A percentile compares a stretch with the other conserved stretches of the same genome.
Evolutionary conservation across 2,797 vertebrate genomes (phyloP).

Genomic region (Anabacerthia variegaticeps): DNA sequence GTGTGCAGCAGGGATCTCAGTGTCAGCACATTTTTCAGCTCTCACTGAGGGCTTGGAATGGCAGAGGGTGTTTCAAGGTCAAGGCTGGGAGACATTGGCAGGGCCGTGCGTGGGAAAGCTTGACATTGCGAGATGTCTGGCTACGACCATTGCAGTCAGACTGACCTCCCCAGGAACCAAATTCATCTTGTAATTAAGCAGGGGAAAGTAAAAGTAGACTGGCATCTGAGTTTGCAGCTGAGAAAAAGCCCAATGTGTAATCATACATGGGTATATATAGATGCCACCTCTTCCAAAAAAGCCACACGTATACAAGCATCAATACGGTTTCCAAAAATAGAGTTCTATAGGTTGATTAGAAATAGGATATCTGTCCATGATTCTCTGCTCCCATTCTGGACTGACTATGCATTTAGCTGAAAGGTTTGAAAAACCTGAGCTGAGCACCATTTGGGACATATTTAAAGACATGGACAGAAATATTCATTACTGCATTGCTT

Average conservation of each 20-base stretch:
- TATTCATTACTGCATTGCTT: neutral
- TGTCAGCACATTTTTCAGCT: conserved; percentile 37
- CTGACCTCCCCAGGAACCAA: conserved; percentile 25
- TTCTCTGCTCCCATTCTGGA: neutral
- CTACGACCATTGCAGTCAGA: conserved; percentile 8
- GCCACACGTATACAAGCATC: rapidly evolving
- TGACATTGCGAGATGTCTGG: conserved; percentile 11
- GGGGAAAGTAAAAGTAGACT: neutral
- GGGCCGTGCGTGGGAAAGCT: conserved; percentile 21
- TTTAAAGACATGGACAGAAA: neutral
- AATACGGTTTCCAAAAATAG: neutral
- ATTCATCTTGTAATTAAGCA: neutral
- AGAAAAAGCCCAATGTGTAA: neutral
- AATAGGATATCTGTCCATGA: neutral
- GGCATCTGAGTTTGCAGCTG: neutral
- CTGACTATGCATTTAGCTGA: neutral
- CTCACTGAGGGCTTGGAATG: neutral
- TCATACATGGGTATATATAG: neutral
- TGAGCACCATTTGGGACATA: neutral
- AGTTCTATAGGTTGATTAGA: neutral
- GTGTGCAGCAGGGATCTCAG: neutral
- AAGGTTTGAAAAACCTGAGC: neutral
- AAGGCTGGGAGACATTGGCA: conserved; percentile 15
- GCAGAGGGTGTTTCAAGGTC: conserved; percentile 30
- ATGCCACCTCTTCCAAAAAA: neutral